phyloP scores from a whole-genome alignment of 2,888 invertebrate species.

The Sericinus montela region DNA sequence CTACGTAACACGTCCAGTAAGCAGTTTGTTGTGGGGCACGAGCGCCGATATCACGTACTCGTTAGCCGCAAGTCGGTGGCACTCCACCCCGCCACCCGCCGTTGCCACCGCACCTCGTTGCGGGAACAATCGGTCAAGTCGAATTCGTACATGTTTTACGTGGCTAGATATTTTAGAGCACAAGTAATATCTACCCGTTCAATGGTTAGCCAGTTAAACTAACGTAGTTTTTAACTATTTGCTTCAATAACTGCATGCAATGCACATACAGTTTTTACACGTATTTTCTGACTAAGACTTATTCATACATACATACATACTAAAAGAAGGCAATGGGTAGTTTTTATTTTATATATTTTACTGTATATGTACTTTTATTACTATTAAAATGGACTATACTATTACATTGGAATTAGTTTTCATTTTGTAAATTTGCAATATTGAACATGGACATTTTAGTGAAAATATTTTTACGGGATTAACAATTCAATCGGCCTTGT shows the following conservation, averaged over 20 bases:
- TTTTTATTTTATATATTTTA: too few relatives aligned
- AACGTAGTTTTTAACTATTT: too few relatives aligned
- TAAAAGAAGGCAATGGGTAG: too few relatives aligned
- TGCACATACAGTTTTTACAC: too few relatives aligned
- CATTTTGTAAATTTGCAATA: too few relatives aligned
- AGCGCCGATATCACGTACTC: constrained; percentile 73
- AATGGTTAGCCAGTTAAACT: not conserved
- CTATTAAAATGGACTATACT: too few relatives aligned
- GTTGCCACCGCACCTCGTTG: constrained; percentile 62
- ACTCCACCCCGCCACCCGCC: constrained; percentile 60
- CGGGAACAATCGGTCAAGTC: constrained; percentile 72
- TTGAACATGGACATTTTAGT: too few relatives aligned
- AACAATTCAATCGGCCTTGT: constrained; percentile 71
- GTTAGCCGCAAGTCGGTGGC: constrained; percentile 63
- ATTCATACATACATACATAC: too few relatives aligned
- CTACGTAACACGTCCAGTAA: constrained; percentile 77
- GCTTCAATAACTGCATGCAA: too few relatives aligned
- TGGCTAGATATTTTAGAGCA: constrained; percentile 9
- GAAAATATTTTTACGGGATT: constrained; percentile 39
- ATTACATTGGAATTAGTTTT: too few relatives aligned
- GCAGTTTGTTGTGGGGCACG: constrained; percentile 78
- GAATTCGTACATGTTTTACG: constrained; percentile 36
- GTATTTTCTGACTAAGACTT: too few relatives aligned
- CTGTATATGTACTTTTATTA: too few relatives aligned
- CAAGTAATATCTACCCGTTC: not conserved